phyloP scores from a whole-genome alignment of 2,888 invertebrate species.

The Andricus curvator region DNA sequence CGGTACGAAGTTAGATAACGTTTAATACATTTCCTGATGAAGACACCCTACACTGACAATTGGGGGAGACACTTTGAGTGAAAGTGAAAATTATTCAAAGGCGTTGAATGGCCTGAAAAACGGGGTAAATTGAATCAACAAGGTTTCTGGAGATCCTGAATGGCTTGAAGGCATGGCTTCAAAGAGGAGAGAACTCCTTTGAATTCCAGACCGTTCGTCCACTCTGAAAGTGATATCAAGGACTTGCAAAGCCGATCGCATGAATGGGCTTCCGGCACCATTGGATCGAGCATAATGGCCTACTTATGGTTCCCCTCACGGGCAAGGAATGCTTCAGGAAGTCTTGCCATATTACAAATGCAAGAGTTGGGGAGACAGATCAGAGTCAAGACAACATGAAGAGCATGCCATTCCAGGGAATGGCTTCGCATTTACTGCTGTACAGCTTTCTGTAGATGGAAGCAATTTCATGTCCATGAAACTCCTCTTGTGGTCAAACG shows the following conservation, averaged over 20 bases:
- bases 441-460: conserved; percentile 41
- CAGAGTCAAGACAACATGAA: conserved; percentile 50
- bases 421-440: conserved; percentile 48
- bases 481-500: conserved; percentile 13
- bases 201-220: conserved; percentile 48
- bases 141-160: conserved; percentile 3
- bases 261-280: conserved; percentile 53
- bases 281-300: conserved; percentile 56
- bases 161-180: conserved; percentile 2
- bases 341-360: conserved; percentile 45
- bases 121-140: conserved; percentile 3
- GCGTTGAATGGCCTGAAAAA: not conserved
- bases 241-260: conserved; percentile 50
- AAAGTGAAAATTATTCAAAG: not conserved
- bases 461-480: conserved; percentile 23
- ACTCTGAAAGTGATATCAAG: conserved; percentile 52
- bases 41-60: too few relatives aligned
- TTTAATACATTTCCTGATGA: too few relatives aligned
- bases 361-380: conserved; percentile 48
- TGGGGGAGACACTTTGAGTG: too few relatives aligned
- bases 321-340: conserved; percentile 45
- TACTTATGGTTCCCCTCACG: conserved; percentile 52
- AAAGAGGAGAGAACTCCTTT: conserved; percentile 40
- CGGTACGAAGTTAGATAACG: too few relatives aligned
- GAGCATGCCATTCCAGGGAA: conserved; percentile 49